Base-by-base conservation (phyloP, 1,140 invertebrate species). In the Solen grandis region DNA sequence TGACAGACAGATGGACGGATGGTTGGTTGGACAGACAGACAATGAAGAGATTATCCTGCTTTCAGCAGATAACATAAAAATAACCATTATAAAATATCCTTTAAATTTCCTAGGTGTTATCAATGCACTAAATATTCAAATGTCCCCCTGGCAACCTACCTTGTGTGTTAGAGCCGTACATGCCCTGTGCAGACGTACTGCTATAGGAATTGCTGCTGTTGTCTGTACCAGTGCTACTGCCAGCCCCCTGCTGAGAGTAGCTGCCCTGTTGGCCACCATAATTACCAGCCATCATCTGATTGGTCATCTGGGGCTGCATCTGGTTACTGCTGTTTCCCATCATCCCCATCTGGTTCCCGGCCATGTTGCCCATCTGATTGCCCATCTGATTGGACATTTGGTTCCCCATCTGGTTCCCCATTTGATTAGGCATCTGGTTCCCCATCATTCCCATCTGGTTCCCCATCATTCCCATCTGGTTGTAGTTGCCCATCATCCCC, bases 361-460 rank as follows among this genome's bases (percentile, higher is more conserved):
- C 8, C 41, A n/a, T n/a, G n/a, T 25, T 36, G 1, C 57, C 57
- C 73, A 76, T 76, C 73, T 52, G 8, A 8, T 10, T 65, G 5
- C 35, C 75, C 75, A 76, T 76, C 46, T 65, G 73, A 50, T 76
- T 76, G 16, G 57, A 52, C 73, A 76, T 76, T 25, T 62, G 75
- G 46, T 77, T 77, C 73, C 46, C 46, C 59, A 65, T 76, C 46
- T 60, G 59, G 59, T 63, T 76, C 62, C 50, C 52, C 5, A 62
- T 63, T 63, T 68, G 66, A n/a, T 25, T 46, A 8, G 8, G 8
- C 41, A 46, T 46, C 41, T 46, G 41, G 19, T 46, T 46, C 41
- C 73, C 73, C 73, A 76, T 76, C 59, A 63, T 63, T 8, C 73
- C 73, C 73, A 76, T 76, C n/a, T 35, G 59, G 35, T 75, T 46